Evolutionary conservation across 2,888 invertebrate genomes (phyloP).

Genomic region (Parasteatoda lunata): DNA sequence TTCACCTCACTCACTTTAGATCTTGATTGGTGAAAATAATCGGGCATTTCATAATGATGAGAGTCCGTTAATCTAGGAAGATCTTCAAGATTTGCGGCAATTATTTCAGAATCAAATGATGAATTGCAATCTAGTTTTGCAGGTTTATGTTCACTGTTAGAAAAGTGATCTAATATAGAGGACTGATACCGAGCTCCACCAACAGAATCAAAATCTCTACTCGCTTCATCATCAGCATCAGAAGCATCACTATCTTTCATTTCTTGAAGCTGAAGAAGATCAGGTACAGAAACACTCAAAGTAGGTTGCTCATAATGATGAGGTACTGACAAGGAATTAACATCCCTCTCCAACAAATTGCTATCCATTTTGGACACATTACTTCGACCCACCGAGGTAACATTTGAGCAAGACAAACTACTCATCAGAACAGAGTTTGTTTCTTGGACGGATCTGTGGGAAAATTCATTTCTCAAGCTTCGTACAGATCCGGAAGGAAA

Average conservation of each 20-base stretch:
- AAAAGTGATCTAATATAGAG: slow-evolving; percentile 34
- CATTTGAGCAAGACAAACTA: slow-evolving; percentile 53
- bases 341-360: neutral
- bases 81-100: slow-evolving; percentile 7
- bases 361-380: neutral
- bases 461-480: slow-evolving; percentile 29
- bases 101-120: slow-evolving; percentile 42
- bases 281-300: slow-evolving; percentile 71
- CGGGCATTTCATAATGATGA: slow-evolving; percentile 2
- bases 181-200: slow-evolving; percentile 37
- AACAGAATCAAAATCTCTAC: slow-evolving; percentile 81
- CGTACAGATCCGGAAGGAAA: slow-evolving; percentile 16
- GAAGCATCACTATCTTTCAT: slow-evolving; percentile 75
- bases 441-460: slow-evolving; percentile 38
- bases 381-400: slow-evolving; percentile 25
- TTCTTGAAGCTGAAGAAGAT: slow-evolving; percentile 62
- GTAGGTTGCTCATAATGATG: slow-evolving; percentile 58
- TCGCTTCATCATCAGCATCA: slow-evolving; percentile 88
- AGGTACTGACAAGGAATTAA: slow-evolving; percentile 15
- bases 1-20: slow-evolving; percentile 16
- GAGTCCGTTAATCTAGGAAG: neutral
- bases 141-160: neutral
- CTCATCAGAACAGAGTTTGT: slow-evolving; percentile 51
- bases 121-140: slow-evolving; percentile 6
- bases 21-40: neutral